Percentiles rank a stretch among this genome's conserved stretches.
phyloP scores from a whole-genome alignment of 2,888 invertebrate genomes.

The Stenurella melanura region DNA sequence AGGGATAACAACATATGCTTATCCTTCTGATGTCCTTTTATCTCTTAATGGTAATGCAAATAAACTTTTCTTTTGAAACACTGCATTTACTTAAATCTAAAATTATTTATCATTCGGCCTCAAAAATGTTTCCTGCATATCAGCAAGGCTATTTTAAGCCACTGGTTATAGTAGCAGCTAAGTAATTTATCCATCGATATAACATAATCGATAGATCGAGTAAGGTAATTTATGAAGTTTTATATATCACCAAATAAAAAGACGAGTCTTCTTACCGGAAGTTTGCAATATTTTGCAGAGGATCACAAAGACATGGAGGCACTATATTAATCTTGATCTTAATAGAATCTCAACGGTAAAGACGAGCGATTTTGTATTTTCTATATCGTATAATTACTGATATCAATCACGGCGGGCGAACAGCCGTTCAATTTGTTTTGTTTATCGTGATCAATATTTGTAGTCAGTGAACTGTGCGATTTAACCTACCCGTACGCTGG shows the following conservation, averaged over 20 bases:
- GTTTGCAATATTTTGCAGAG: not conserved
- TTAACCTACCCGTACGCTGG: slow-evolving; percentile 16
- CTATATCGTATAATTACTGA: slow-evolving; percentile 34
- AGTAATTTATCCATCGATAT: too few relatives aligned
- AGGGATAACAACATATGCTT: too few relatives aligned
- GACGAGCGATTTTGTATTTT: slow-evolving; percentile 27
- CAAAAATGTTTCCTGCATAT: too few relatives aligned
- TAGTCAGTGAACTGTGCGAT: slow-evolving; percentile 48
- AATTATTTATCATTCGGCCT: too few relatives aligned
- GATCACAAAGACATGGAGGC: slow-evolving; percentile 4
- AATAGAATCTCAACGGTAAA: slow-evolving; percentile 32
- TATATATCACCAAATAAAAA: not conserved
- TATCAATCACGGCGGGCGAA: slow-evolving; percentile 41
- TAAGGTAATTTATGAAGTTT: not conserved
- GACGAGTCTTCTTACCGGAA: not conserved
- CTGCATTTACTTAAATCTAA: too few relatives aligned
- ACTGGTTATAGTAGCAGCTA: too few relatives aligned
- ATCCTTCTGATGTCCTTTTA: too few relatives aligned
- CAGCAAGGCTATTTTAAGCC: too few relatives aligned
- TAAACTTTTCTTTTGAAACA: too few relatives aligned
- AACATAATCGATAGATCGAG: not conserved
- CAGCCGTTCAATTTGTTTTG: slow-evolving; percentile 48
- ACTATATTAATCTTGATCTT: slow-evolving; percentile 29
- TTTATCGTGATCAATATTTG: slow-evolving; percentile 49
- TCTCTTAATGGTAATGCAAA: too few relatives aligned